Evolutionary conservation across 2,888 invertebrate species (phyloP), one percentile per base, ranked within the genome.

Genomic region (Eupithecia vulgata): DNA sequence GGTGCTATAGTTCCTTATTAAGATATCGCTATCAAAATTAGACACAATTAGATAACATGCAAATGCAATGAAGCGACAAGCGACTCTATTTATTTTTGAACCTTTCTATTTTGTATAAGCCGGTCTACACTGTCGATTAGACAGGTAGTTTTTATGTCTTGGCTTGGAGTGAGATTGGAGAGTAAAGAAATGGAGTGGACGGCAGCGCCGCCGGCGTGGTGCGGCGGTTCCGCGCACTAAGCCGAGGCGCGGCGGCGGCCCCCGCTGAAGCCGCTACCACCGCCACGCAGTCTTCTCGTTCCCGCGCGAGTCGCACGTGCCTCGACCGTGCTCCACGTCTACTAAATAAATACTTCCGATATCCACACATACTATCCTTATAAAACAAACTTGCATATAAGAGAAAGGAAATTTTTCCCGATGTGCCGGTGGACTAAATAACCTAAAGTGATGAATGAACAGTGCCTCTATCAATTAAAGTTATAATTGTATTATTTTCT

Each of bases 261-360:
- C 86, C 88, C 89, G 81, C 88, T 86, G 88, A 88, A 84, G 84
- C 87, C 87, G 84, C 85, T 84, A 81, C 88, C 25, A 40, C 85
- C 93, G 94, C 94, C 94, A 94, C 94, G 94, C 94, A 94, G 94
- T 94, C 94, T 94, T 94, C 92, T 92, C 94, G 94, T 94, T 94
- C 92, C 92, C 94, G 94, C 94, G 94, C 93, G 91, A 86, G 79
- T 87, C 91, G 90, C 93, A 93, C 94, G 93, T 94, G 94, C 89
- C 88, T 8, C 91, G 88, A 89, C 90, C 90, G 91, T 91, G 88
- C 88, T 84, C 85, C 86, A 81, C 83, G 85, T 85, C 83, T 85
- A 83, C 81, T 79, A 67, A 59, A 67, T 34, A 83, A 87, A 88
- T 84, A 85, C 88, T 88, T 86, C 83, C 88, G 87, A 88, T 59